Conservation (phyloP, 2,888 invertebrate species). For the Aleiodes leptofemur region DNA sequence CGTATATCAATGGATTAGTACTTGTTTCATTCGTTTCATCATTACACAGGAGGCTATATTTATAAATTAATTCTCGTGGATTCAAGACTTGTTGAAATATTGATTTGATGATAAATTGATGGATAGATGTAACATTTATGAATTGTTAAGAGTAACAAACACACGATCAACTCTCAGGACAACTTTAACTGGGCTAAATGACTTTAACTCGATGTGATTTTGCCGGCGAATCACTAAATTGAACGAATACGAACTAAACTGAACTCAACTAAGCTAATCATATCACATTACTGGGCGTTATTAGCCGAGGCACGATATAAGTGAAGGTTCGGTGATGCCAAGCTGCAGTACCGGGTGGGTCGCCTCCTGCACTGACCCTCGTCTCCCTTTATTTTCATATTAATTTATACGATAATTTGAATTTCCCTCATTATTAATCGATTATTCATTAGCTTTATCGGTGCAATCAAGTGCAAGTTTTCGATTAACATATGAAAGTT, state of each 20-base stretch:
- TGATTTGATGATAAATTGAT: too few relatives aligned
- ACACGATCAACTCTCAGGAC: constrained; percentile 61
- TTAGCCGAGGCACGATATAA: constrained; percentile 75
- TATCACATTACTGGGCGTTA: constrained; percentile 75
- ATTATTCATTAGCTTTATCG: too few relatives aligned
- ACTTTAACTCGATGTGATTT: constrained; percentile 75
- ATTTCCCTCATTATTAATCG: too few relatives aligned
- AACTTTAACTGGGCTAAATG: constrained; percentile 74
- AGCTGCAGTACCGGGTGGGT: constrained; percentile 74
- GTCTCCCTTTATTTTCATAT: constrained; percentile 57
- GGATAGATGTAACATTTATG: background rate
- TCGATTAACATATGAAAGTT: too few relatives aligned
- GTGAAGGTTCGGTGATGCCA: constrained; percentile 73
- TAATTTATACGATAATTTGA: constrained; percentile 3
- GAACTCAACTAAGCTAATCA: constrained; percentile 75
- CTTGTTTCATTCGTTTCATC: too few relatives aligned
- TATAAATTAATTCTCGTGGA: too few relatives aligned
- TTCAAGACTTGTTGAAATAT: too few relatives aligned
- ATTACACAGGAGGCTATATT: too few relatives aligned
- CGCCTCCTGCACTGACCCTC: constrained; percentile 73
- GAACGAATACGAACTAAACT: constrained; percentile 75
- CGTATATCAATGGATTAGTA: too few relatives aligned
- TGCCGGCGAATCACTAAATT: constrained; percentile 74
- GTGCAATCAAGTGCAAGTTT: too few relatives aligned
- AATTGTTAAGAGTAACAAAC: constrained; percentile 31